Conservation (phyloP, 2,113 vertebrate genomes). For the Salvelinus fontinalis region DNA sequence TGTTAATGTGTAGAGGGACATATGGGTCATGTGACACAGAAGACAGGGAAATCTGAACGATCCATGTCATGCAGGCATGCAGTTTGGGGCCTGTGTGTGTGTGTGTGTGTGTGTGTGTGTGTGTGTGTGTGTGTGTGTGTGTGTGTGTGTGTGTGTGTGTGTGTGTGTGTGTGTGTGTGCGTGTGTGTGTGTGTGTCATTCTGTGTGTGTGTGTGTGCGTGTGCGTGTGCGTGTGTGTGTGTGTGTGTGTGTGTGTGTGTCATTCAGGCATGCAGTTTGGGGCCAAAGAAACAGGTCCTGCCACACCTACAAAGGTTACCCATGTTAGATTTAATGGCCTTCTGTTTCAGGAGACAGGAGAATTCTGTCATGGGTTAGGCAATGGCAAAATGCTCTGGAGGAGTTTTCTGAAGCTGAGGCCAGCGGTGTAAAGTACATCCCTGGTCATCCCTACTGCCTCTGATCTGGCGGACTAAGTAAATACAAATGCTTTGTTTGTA, state of each 20-base stretch:
- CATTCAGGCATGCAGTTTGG: constrained; percentile 46
- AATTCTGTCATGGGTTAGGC: neutral
- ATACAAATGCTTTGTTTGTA: too few relatives aligned
- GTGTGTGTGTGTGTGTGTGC: too few relatives aligned
- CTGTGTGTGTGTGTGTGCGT: neutral
- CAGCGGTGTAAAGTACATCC: too few relatives aligned
- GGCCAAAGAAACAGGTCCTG: constrained; percentile 46
- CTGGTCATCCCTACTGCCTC: too few relatives aligned
- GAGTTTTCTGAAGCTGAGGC: too few relatives aligned
- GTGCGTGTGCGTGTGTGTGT: too few relatives aligned
- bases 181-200: constrained; percentile 16
- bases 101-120: too few relatives aligned
- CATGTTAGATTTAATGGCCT: constrained; percentile 44
- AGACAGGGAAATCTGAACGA: constrained; percentile 61
- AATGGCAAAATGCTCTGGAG: too few relatives aligned
- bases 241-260: too few relatives aligned
- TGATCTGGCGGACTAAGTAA: too few relatives aligned
- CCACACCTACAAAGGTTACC: constrained; percentile 43
- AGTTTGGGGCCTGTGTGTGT: constrained; percentile 22
- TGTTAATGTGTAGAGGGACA: constrained; percentile 62
- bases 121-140: too few relatives aligned
- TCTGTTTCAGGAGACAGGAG: constrained; percentile 12
- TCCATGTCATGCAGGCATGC: constrained; percentile 52
- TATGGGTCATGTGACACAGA: constrained; percentile 59
- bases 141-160: too few relatives aligned